phyloP scores from a whole-genome alignment of 2,888 invertebrate genomes.

The Eilema sororculum region DNA sequence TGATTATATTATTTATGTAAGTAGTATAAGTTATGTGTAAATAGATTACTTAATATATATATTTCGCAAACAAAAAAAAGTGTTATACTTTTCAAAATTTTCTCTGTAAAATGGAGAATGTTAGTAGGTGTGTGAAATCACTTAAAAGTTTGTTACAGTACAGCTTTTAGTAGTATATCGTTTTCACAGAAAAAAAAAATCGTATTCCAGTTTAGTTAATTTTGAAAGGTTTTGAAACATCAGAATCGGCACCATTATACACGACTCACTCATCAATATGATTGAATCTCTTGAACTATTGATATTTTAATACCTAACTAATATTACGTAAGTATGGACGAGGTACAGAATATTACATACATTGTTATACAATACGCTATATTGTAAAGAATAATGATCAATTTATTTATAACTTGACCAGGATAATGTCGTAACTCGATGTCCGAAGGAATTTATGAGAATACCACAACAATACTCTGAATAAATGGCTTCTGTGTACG shows the following conservation, averaged over 20 bases:
- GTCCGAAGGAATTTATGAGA: background rate
- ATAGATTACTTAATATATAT: no score
- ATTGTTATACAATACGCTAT: background rate
- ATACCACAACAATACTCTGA: background rate
- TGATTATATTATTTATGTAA: no score
- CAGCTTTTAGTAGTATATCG: no score
- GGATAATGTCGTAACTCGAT: background rate
- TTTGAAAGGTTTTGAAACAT: no score
- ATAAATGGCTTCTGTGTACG: background rate
- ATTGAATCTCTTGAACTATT: conserved; percentile 4
- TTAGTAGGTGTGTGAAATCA: no score
- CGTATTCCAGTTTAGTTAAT: no score
- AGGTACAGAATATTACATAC: background rate
- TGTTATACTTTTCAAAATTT: no score
- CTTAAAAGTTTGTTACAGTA: no score
- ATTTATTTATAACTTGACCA: conserved; percentile 4
- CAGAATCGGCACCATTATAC: background rate
- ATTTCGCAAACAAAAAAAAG: no score
- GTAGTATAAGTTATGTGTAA: no score
- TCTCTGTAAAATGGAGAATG: no score
- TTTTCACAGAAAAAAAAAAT: no score
- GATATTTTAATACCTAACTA: conserved; percentile 1
- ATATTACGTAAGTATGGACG: background rate
- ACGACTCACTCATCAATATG: background rate
- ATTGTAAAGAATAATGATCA: background rate